Evolutionary conservation across 2,888 invertebrate species (phyloP).

Genomic region (Yponomeuta cagnagella): DNA sequence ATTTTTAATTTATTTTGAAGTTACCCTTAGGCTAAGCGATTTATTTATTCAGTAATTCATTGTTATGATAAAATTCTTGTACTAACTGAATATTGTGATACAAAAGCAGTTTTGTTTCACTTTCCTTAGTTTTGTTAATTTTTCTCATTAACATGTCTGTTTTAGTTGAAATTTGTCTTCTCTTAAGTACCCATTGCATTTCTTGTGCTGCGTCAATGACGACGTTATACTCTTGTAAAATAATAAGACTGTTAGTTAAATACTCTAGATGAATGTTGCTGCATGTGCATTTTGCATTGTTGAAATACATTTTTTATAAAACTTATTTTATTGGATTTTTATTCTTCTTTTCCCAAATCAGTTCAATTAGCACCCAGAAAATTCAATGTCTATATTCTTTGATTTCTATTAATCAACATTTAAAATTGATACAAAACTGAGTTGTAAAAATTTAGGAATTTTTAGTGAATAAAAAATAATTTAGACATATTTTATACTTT

Average conservation of each 20-base stretch:
- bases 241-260: conserved; percentile 73
- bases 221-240: conserved; percentile 68
- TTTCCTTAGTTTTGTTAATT: conserved; percentile 17
- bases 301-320: conserved; percentile 52
- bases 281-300: conserved; percentile 42
- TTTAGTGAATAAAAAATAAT: no score
- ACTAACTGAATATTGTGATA: conserved; percentile 29
- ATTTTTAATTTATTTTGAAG: conserved; percentile 64
- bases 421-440: no score
- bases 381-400: background rate
- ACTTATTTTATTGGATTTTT: conserved; percentile 28
- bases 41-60: conserved; percentile 64
- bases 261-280: conserved; percentile 67
- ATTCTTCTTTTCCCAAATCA: conserved; percentile 14
- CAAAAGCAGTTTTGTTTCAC: conserved; percentile 13
- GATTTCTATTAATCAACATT: no score
- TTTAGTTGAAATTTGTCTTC: conserved; percentile 27
- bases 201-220: conserved; percentile 39
- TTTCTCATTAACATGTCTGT: conserved; percentile 16
- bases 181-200: conserved; percentile 65
- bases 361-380: background rate
- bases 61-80: conserved; percentile 41
- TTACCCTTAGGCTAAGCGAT: conserved; percentile 67
- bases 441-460: no score
- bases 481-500: no score